Evolutionary conservation across 2,113 vertebrate genomes (phyloP).

Genomic region (Calidris pygmaea): DNA sequence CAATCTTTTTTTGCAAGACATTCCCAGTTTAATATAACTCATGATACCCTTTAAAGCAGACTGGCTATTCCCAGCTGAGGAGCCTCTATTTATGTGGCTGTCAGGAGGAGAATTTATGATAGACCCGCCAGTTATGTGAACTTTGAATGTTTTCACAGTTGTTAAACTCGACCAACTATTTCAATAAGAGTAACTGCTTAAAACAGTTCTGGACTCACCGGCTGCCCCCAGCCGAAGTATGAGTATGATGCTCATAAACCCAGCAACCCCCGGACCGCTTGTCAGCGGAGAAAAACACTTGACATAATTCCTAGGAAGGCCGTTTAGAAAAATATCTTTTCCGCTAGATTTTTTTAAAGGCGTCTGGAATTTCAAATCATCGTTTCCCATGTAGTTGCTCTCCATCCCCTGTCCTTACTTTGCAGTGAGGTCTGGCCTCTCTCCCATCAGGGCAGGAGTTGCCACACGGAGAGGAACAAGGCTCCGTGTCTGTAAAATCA

Average conservation of each 20-base stretch:
- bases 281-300: not conserved
- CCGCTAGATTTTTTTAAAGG: not conserved
- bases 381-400: not conserved
- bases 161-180: not conserved
- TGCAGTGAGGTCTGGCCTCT: not conserved
- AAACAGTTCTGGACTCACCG: not conserved
- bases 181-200: not conserved
- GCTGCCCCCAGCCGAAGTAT: not conserved
- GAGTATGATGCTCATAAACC: not conserved
- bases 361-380: not conserved
- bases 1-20: conserved; percentile 12
- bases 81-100: conserved; percentile 71
- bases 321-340: not conserved
- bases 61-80: conserved; percentile 72
- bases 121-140: conserved; percentile 64
- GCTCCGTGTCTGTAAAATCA: not conserved
- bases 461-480: not conserved
- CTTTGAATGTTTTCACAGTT: conserved; percentile 63
- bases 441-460: not conserved
- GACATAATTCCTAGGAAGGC: not conserved
- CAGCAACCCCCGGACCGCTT: not conserved
- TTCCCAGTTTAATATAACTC: not conserved
- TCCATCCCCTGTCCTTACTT: not conserved
- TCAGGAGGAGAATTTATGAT: conserved; percentile 52
- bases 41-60: not conserved